Conservation (phyloP, 2,113 vertebrate genomes). For the Tenebrosternarchus preto region DNA sequence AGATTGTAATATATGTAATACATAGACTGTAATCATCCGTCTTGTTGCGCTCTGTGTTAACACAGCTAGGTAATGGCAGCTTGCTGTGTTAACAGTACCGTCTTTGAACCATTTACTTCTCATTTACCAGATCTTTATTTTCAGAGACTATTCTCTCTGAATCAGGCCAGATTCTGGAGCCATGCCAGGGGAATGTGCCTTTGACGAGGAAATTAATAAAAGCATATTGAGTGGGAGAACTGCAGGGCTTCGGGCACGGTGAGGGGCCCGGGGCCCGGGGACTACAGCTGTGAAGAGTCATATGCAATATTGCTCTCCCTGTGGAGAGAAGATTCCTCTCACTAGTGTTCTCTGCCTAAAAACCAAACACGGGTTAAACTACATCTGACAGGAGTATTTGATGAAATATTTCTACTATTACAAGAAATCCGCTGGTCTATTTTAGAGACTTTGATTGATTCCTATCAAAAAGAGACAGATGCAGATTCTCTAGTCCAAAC, state of each 20-base stretch:
- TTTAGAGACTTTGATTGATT: conserved; percentile 14
- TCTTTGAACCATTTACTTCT: background rate
- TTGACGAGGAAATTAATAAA: conserved; percentile 57
- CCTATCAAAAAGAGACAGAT: background rate
- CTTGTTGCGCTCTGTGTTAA: background rate
- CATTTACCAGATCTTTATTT: background rate
- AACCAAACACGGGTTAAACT: conserved; percentile 18
- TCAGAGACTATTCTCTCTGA: conserved; percentile 27
- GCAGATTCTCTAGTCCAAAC: background rate
- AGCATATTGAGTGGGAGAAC: conserved; percentile 50
- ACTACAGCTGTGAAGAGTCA: conserved; percentile 50
- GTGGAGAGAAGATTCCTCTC: conserved; percentile 21
- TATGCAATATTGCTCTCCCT: conserved; percentile 36
- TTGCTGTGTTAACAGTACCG: background rate
- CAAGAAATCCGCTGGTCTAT: background rate
- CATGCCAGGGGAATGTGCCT: conserved; percentile 58
- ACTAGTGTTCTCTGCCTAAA: conserved; percentile 30
- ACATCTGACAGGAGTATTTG: conserved; percentile 32
- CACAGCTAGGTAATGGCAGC: background rate
- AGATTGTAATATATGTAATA: too few species aligned
- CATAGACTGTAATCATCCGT: background rate
- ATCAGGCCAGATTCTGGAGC: conserved; percentile 24
- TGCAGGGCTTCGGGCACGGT: conserved; percentile 36
- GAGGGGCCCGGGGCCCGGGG: conserved; percentile 26
- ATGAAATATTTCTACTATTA: conserved; percentile 19